These are phyloP conservation scores for Aphis craccivora DNA, from an alignment of 1,140 invertebrate genomes.

Conservation along the genomic window DNA sequence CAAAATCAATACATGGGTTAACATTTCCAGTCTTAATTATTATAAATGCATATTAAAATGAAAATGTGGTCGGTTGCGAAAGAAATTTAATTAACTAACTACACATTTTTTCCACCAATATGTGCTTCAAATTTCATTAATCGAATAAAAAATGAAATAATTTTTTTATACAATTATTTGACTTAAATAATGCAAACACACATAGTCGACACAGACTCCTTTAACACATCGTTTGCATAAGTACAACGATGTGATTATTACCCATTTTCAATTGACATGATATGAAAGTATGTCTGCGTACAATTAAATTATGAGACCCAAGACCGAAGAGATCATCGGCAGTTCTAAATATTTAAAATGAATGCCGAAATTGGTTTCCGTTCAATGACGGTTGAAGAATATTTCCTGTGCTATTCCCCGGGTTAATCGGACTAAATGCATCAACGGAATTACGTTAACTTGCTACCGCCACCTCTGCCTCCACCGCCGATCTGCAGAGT, in stretches of 20 bases:
- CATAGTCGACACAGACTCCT: background rate
- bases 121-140: background rate
- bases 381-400: background rate
- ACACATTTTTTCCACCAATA: background rate
- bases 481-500: background rate
- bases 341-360: background rate
- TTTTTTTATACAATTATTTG: background rate
- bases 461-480: background rate
- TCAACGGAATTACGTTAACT: slow-evolving; percentile 21
- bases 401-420: too few species aligned
- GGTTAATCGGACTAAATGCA: slow-evolving; percentile 18
- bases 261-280: background rate
- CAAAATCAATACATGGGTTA: background rate
- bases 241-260: background rate
- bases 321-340: background rate
- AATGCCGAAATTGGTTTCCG: background rate
- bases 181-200: background rate
- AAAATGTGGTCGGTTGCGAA: background rate
- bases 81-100: background rate
- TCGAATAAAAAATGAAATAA: background rate
- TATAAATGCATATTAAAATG: background rate
- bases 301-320: background rate
- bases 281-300: background rate
- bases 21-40: background rate
- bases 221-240: background rate